Evolutionary conservation across 2,888 invertebrate genomes (phyloP).

Genomic region (Ariolimax columbianus): DNA sequence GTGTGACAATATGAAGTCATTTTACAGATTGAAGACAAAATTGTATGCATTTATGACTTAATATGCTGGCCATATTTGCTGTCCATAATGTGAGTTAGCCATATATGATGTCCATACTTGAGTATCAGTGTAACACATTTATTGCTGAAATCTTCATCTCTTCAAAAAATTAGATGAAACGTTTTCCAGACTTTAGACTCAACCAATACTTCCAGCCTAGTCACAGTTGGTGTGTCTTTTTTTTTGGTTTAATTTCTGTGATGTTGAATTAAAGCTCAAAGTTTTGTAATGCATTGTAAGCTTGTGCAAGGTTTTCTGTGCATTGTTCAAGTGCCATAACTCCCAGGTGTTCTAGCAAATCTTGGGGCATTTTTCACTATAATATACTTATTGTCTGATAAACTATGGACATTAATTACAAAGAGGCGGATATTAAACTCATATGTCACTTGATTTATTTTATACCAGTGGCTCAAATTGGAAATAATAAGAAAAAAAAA

Average conservation of each 20-base stretch:
- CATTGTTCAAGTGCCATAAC: constrained; percentile 15
- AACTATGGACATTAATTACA: constrained; percentile 12
- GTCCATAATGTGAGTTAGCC: too few species aligned
- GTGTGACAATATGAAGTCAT: too few species aligned
- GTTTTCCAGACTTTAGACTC: too few species aligned
- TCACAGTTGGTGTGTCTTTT: too few species aligned
- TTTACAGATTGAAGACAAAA: too few species aligned
- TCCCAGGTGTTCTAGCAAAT: neutral
- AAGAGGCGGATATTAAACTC: neutral
- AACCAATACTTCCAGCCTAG: too few species aligned
- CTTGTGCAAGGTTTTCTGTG: neutral
- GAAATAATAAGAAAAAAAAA: neutral
- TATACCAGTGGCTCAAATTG: neutral
- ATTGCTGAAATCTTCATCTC: too few species aligned
- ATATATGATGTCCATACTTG: too few species aligned
- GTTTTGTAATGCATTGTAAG: neutral
- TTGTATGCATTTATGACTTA: too few species aligned
- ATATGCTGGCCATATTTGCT: too few species aligned
- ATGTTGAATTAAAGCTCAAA: constrained; percentile 11
- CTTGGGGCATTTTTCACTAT: constrained; percentile 3
- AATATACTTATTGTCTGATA: neutral
- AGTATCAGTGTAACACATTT: too few species aligned
- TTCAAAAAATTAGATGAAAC: too few species aligned
- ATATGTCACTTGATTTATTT: neutral
- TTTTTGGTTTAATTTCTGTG: neutral